Percentiles rank a stretch among this genome's conserved stretches.
Evolutionary conservation across 2,888 invertebrate genomes (phyloP).

Genomic region (Omphaloscelis lunosa): DNA sequence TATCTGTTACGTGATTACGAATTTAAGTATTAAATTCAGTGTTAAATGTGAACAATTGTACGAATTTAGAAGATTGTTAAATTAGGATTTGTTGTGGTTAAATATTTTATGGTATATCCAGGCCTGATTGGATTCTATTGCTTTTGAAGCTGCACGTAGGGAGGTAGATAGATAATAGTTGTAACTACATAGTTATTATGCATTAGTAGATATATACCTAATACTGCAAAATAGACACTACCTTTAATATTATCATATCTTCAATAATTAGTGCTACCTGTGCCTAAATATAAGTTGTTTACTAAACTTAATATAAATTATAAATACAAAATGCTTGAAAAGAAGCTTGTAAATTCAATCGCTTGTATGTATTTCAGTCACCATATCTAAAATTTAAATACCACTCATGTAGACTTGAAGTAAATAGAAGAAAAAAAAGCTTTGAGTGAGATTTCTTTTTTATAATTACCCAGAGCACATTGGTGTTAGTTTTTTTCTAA

Average conservation of each 20-base stretch:
- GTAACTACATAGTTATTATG: neutral
- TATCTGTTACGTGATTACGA: slow-evolving; percentile 55
- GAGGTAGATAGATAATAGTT: neutral
- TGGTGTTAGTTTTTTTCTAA: slow-evolving; percentile 26
- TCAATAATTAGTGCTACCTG: neutral
- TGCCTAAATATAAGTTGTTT: neutral
- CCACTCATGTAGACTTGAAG: slow-evolving; percentile 2
- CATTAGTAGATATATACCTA: neutral
- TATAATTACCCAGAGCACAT: slow-evolving; percentile 1
- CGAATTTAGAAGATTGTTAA: neutral
- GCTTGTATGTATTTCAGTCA: slow-evolving; percentile 21
- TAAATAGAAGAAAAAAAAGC: slow-evolving; percentile 6
- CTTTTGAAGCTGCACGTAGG: neutral
- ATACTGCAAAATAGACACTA: neutral
- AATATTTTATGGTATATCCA: neutral
- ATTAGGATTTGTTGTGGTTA: neutral
- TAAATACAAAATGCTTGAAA: neutral
- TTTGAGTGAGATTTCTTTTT: slow-evolving; percentile 21
- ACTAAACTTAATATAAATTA: neutral
- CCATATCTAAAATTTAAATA: slow-evolving; percentile 46
- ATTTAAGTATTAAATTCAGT: slow-evolving; percentile 44
- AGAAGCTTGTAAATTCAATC: neutral
- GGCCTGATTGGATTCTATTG: neutral
- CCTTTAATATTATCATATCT: neutral
- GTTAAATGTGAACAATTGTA: neutral